phyloP scores from a whole-genome alignment of 2,113 vertebrate genomes.

The Apteryx owenii region DNA sequence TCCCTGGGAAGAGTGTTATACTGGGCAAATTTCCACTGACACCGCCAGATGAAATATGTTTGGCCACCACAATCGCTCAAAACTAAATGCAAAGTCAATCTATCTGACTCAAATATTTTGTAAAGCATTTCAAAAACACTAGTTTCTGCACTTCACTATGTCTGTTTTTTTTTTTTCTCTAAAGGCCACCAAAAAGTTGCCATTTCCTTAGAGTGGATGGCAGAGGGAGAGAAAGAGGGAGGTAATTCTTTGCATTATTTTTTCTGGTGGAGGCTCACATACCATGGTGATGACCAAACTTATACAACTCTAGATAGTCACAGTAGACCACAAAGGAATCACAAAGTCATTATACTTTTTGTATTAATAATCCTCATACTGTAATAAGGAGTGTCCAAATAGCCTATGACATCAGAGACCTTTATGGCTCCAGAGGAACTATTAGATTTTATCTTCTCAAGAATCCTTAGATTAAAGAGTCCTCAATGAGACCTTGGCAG shows the following conservation, averaged over 20 bases:
- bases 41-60: conserved; percentile 17
- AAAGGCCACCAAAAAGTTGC: not conserved
- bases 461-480: conserved; percentile 76
- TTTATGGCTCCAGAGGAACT: conserved; percentile 72
- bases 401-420: conserved; percentile 74
- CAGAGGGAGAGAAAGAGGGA: not conserved
- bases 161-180: not conserved
- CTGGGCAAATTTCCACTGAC: conserved; percentile 36
- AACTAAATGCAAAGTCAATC: not conserved
- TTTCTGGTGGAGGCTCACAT: not conserved
- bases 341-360: conserved; percentile 33
- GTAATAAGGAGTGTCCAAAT: conserved; percentile 75
- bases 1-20: conserved; percentile 16
- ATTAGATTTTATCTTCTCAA: conserved; percentile 77
- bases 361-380: conserved; percentile 48
- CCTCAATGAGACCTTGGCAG: conserved; percentile 70
- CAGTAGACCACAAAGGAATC: conserved; percentile 45
- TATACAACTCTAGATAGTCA: conserved; percentile 27
- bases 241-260: not conserved
- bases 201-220: not conserved
- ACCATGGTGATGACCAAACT: not conserved
- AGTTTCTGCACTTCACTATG: not conserved
- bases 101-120: not conserved
- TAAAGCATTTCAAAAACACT: not conserved
- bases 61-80: not conserved